Evolutionary conservation across 2,888 invertebrate genomes (phyloP).

Genomic region (Hirtodrosophila histrioides): DNA sequence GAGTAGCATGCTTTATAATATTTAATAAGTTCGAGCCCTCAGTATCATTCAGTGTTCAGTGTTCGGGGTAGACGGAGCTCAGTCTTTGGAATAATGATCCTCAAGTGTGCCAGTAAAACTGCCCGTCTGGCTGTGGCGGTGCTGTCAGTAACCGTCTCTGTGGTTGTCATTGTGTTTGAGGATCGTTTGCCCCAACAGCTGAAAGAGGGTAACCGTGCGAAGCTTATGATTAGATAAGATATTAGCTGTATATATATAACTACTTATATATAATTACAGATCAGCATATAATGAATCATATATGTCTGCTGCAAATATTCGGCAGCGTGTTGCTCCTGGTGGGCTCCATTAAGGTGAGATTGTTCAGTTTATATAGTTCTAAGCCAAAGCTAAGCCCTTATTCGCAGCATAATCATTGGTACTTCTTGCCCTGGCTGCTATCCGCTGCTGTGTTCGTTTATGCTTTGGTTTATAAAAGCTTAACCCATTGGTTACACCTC

Average conservation of each 20-base stretch:
- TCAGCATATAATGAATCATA: conserved; percentile 30
- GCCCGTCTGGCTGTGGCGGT: conserved; percentile 35
- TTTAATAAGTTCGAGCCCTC: background rate
- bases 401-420: conserved; percentile 45
- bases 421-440: conserved; percentile 50
- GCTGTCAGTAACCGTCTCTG: conserved; percentile 28
- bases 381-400: too few relatives aligned
- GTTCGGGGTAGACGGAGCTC: background rate
- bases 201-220: conserved; percentile 17
- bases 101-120: background rate
- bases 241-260: background rate
- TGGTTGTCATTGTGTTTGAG: conserved; percentile 13
- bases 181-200: background rate
- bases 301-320: conserved; percentile 49
- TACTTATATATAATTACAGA: conserved; percentile 15
- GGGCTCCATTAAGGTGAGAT: conserved; percentile 30
- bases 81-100: conserved; percentile 23
- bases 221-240: background rate
- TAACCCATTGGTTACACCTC: background rate
- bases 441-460: conserved; percentile 44
- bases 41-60: conserved; percentile 20
- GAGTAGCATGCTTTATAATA: background rate
- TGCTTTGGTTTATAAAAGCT: conserved; percentile 27
- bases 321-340: conserved; percentile 30
- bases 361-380: too few relatives aligned